Conservation (phyloP, 64 coral and sea anemone genomes). For the Trachythela sp. region DNA sequence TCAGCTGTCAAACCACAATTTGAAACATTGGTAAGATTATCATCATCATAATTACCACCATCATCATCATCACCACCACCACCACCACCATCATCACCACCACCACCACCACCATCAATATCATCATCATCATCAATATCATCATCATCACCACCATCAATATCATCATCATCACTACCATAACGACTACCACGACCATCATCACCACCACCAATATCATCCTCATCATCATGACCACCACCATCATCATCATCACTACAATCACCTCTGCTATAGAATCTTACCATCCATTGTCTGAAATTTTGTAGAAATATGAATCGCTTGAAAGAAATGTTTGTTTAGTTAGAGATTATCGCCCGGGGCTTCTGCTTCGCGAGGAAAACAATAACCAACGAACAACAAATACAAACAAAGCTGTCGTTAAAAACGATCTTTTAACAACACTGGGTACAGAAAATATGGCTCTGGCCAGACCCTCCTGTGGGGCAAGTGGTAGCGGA, state of each 20-base stretch:
- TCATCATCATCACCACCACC: too few species aligned
- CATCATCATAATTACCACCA: too few species aligned
- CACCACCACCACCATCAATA: not conserved
- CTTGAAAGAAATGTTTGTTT: slow-evolving; percentile 67
- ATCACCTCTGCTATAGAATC: not conserved
- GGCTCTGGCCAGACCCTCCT: slow-evolving; percentile 61
- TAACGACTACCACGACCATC: too few species aligned
- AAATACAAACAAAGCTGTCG: slow-evolving; percentile 40
- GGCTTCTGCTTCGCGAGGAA: slow-evolving; percentile 51
- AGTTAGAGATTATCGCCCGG: slow-evolving; percentile 51
- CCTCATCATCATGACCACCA: too few species aligned
- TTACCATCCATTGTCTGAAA: not conserved
- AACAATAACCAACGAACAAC: not conserved
- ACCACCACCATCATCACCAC: not conserved
- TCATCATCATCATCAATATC: too few species aligned
- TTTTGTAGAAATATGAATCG: slow-evolving; percentile 63
- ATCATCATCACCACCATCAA: too few species aligned
- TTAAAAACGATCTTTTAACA: slow-evolving; percentile 32
- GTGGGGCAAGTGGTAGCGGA: slow-evolving; percentile 27
- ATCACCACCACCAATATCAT: too few species aligned
- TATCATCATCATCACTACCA: not conserved
- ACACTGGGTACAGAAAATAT: slow-evolving; percentile 70
- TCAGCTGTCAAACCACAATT: slow-evolving; percentile 85
- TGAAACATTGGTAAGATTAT: slow-evolving; percentile 73
- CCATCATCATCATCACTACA: too few species aligned